These are phyloP conservation scores for Halocaridina rubra DNA, from an alignment of 2,888 invertebrate species.

Conservation along the genomic window DNA sequence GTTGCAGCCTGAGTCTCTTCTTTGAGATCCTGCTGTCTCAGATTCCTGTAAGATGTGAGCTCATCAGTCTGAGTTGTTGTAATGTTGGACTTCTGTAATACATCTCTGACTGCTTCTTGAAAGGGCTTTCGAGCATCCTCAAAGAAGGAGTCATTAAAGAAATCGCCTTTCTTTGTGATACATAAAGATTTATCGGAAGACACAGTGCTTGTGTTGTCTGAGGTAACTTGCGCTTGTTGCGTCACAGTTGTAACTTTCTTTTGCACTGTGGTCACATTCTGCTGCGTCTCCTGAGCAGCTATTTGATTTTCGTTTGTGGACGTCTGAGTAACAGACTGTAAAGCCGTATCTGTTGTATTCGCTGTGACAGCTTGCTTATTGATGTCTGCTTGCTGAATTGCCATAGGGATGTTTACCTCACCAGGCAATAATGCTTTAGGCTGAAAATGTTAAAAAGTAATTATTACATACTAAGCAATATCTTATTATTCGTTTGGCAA, in stretches of 20 bases:
- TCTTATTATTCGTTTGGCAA: too few species aligned
- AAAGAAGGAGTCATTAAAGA: slow-evolving; percentile 56
- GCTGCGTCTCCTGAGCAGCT: not conserved
- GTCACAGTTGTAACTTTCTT: not conserved
- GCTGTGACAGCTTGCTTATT: not conserved
- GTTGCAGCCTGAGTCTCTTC: not conserved
- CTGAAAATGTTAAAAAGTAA: too few species aligned
- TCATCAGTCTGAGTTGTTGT: not conserved
- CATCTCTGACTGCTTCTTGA: slow-evolving; percentile 34
- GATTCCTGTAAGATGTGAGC: slow-evolving; percentile 36
- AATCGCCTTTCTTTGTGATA: slow-evolving; percentile 4
- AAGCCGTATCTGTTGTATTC: not conserved
- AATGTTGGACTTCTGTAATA: slow-evolving; percentile 28
- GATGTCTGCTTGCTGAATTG: not conserved
- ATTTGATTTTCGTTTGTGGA: not conserved
- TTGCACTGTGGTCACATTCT: not conserved
- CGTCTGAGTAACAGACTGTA: not conserved
- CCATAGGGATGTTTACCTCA: not conserved
- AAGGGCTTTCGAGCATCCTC: slow-evolving; percentile 29
- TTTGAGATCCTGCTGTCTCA: slow-evolving; percentile 36
- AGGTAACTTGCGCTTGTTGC: not conserved
- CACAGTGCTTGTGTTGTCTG: not conserved
- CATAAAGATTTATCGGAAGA: not conserved
- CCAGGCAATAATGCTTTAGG: not conserved
- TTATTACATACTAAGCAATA: too few species aligned